phyloP scores from a whole-genome alignment of 2,113 vertebrate species.

The Loxodonta africana region DNA sequence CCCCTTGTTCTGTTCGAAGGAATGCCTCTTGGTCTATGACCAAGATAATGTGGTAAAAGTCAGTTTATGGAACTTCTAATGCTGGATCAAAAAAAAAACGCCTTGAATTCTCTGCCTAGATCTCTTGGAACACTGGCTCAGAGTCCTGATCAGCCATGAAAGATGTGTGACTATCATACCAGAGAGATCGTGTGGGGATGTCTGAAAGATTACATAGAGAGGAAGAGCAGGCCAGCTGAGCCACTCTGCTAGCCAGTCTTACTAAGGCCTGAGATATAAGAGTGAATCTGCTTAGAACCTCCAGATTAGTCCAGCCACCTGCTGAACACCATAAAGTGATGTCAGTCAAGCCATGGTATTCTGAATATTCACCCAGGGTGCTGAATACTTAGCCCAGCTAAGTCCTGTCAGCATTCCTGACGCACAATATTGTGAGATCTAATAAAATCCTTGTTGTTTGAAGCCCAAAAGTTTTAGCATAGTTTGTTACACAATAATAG shows the following conservation, averaged over 20 bases:
- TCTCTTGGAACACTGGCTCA: background rate
- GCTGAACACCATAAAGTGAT: background rate
- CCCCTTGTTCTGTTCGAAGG: too few relatives aligned
- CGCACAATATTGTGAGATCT: background rate
- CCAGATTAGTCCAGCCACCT: background rate
- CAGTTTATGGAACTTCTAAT: background rate
- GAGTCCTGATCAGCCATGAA: background rate
- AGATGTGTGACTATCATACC: background rate
- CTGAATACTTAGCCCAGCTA: background rate
- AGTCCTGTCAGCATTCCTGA: background rate
- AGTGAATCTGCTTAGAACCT: background rate
- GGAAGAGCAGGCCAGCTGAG: background rate
- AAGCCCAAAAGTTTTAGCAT: background rate
- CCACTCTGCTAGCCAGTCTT: background rate
- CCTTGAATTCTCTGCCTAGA: background rate
- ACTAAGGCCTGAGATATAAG: background rate
- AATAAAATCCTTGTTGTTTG: background rate
- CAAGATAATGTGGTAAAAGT: background rate
- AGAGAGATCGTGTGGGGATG: background rate
- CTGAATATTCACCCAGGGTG: background rate
- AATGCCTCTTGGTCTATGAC: background rate
- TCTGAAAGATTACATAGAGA: background rate
- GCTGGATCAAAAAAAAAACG: background rate
- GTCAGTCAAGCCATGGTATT: background rate
- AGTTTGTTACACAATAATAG: background rate